Conservation (phyloP, 2,888 invertebrate species). For the Adineta ricciae region DNA sequence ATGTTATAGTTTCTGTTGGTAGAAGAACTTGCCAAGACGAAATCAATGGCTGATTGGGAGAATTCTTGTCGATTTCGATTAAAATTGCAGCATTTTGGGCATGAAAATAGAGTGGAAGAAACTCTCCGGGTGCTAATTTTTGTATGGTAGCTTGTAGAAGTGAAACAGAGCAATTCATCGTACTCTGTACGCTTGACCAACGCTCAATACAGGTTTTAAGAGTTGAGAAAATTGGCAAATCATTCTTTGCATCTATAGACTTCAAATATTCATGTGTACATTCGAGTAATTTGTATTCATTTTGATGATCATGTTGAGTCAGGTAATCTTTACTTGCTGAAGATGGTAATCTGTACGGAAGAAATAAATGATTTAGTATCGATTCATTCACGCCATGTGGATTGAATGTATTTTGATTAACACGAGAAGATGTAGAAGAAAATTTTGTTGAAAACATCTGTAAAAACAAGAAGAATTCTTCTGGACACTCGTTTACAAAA, state of each 20-base stretch:
- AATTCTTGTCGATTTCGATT: neutral
- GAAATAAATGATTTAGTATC: neutral
- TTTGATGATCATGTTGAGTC: neutral
- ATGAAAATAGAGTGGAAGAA: neutral
- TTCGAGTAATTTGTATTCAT: neutral
- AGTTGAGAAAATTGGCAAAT: neutral
- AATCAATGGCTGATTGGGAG: neutral
- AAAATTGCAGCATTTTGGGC: conserved; percentile 7
- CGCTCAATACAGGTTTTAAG: neutral
- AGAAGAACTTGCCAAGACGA: neutral
- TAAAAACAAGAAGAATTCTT: too few species aligned
- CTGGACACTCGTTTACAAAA: too few species aligned
- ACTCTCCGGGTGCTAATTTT: neutral
- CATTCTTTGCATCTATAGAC: neutral
- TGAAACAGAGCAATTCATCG: too few species aligned
- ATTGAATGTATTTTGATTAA: too few species aligned
- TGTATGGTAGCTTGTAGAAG: neutral
- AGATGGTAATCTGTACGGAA: neutral
- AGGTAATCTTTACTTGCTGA: neutral
- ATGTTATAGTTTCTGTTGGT: neutral
- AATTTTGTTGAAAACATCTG: too few species aligned
- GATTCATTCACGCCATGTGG: neutral
- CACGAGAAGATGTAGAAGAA: too few species aligned
- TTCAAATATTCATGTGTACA: neutral
- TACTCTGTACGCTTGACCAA: neutral